Conservation (phyloP, 2,797 vertebrate species). For the Argyrosomus regius region DNA sequence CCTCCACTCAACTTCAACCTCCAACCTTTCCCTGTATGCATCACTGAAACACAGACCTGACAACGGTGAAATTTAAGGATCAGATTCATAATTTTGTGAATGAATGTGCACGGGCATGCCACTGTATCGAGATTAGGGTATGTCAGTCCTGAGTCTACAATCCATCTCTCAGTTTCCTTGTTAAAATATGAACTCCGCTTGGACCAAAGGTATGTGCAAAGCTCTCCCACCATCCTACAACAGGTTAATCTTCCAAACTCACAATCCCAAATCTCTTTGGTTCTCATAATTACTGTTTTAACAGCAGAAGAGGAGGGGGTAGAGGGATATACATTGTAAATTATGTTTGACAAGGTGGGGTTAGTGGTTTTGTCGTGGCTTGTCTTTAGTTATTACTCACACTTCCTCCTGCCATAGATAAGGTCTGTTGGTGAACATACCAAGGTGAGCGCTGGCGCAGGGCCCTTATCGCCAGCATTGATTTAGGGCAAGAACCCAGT, state of each 20-base stretch:
- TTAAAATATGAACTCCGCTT: conserved; percentile 83
- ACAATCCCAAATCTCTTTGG: conserved; percentile 85
- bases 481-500: conserved; percentile 85
- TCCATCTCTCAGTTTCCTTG: conserved; percentile 80
- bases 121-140: background rate
- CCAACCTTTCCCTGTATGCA: conserved; percentile 89
- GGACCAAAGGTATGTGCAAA: conserved; percentile 78
- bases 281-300: conserved; percentile 94
- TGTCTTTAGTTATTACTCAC: conserved; percentile 95
- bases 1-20: conserved; percentile 94
- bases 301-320: conserved; percentile 71
- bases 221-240: conserved; percentile 81
- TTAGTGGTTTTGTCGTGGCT: conserved; percentile 94
- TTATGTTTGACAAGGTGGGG: conserved; percentile 98
- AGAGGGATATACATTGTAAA: conserved; percentile 93
- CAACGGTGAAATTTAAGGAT: conserved; percentile 65
- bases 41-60: conserved; percentile 89
- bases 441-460: conserved; percentile 84
- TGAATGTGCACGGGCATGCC: conserved; percentile 15
- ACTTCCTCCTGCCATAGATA: conserved; percentile 91
- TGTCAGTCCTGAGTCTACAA: conserved; percentile 64
- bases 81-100: conserved; percentile 40
- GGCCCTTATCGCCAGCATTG: conserved; percentile 87
- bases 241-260: conserved; percentile 88
- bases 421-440: conserved; percentile 85